These are phyloP conservation scores for Pelecanus crispus DNA, from an alignment of 2,113 vertebrate genomes.

Conservation along the genomic window DNA sequence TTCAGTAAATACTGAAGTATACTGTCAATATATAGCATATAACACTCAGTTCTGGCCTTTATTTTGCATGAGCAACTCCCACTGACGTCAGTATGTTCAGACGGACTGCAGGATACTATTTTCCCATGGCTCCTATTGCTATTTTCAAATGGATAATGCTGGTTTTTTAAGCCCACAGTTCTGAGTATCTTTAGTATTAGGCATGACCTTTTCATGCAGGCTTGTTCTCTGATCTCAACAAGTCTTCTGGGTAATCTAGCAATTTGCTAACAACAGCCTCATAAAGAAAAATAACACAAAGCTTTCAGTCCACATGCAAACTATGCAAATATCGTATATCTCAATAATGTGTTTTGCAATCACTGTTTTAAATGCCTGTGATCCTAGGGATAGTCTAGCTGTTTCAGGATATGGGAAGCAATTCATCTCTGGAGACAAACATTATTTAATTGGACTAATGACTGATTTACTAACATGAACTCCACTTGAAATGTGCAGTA, in stretches of 20 bases:
- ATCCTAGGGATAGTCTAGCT: not conserved
- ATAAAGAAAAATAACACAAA: not conserved
- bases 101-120: not conserved
- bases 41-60: not conserved
- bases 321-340: not conserved
- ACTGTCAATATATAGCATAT: not conserved
- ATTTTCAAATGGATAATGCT: not conserved
- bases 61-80: not conserved
- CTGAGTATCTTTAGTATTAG: not conserved
- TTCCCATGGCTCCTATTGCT: not conserved
- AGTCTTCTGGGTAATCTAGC: not conserved
- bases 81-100: not conserved
- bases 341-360: not conserved
- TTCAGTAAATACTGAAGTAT: no score
- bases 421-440: not conserved
- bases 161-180: not conserved
- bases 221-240: not conserved
- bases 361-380: not conserved
- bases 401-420: not conserved
- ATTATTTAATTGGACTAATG: not conserved
- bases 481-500: not conserved
- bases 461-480: not conserved
- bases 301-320: not conserved
- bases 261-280: conserved; percentile 4
- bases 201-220: not conserved